phyloP scores from a whole-genome alignment of 2,888 invertebrate genomes.

The Incurvaria masculella region DNA sequence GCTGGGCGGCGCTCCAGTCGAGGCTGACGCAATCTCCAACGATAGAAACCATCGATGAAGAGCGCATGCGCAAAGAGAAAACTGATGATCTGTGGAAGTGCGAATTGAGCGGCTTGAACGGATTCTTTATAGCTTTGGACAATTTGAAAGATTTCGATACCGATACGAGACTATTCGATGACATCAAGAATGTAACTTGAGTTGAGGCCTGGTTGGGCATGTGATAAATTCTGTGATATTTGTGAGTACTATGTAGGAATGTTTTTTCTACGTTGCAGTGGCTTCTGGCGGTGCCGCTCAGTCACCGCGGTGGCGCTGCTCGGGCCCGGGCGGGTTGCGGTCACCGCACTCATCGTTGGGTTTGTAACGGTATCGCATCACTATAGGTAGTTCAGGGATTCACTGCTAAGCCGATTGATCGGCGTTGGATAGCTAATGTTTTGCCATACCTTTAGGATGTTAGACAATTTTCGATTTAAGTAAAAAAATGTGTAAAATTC shows the following conservation, averaged over 20 bases:
- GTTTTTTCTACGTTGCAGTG: constrained; percentile 56
- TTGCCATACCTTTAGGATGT: too few relatives aligned
- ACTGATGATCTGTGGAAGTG: constrained; percentile 53
- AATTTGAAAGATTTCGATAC: constrained; percentile 50
- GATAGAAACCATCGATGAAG: constrained; percentile 31
- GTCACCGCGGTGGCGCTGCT: constrained; percentile 45
- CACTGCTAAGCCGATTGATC: too few relatives aligned
- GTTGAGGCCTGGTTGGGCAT: constrained; percentile 35
- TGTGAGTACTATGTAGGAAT: constrained; percentile 33
- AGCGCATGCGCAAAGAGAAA: constrained; percentile 41
- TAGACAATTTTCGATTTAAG: too few relatives aligned
- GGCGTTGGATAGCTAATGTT: too few relatives aligned
- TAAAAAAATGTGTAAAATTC: too few relatives aligned
- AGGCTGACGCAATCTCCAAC: constrained; percentile 37
- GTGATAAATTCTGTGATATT: constrained; percentile 46
- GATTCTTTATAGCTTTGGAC: constrained; percentile 48
- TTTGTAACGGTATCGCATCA: constrained; percentile 58
- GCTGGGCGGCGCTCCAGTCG: constrained; percentile 57
- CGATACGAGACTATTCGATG: constrained; percentile 45
- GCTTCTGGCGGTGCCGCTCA: constrained; percentile 48
- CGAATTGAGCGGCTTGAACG: constrained; percentile 62
- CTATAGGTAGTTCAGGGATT: constrained; percentile 21
- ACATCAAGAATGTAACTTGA: constrained; percentile 29
- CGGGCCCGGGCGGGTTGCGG: constrained; percentile 56
- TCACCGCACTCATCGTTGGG: constrained; percentile 60